Percentiles rank a stretch among this genome's conserved stretches.
These are phyloP conservation scores for Brachionus manjavacas DNA, from an alignment of 1,140 invertebrate species.

Conservation along the genomic window DNA sequence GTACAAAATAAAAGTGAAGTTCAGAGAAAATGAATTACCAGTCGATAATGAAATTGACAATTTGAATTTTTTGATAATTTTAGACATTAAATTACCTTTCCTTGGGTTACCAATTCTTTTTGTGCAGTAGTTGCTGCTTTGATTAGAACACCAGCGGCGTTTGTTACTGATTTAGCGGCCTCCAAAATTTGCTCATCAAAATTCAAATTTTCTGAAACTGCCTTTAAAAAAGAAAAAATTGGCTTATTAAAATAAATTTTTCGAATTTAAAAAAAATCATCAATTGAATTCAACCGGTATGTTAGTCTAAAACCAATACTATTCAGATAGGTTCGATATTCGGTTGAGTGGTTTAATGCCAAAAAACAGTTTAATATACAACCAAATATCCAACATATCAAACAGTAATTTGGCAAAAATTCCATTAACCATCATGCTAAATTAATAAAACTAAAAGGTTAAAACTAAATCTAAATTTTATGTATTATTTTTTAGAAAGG, in stretches of 20 bases:
- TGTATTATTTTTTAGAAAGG: slow-evolving; percentile 45
- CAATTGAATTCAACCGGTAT: not conserved
- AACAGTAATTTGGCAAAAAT: slow-evolving; percentile 26
- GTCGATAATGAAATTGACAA: too few relatives aligned
- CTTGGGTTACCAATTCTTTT: slow-evolving; percentile 79
- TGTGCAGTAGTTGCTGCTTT: slow-evolving; percentile 92
- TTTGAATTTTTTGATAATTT: too few relatives aligned
- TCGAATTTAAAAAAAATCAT: not conserved
- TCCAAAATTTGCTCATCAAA: slow-evolving; percentile 99
- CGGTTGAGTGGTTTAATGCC: slow-evolving; percentile 12
- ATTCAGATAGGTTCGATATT: slow-evolving; percentile 42
- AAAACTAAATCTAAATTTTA: slow-evolving; percentile 42
- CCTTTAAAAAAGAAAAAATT: slow-evolving; percentile 60
- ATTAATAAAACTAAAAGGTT: not conserved
- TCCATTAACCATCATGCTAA: not conserved
- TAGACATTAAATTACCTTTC: slow-evolving; percentile 56
- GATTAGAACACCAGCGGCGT: slow-evolving; percentile 88
- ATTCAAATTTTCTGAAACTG: slow-evolving; percentile 80
- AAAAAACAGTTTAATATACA: slow-evolving; percentile 35
- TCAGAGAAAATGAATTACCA: too few relatives aligned
- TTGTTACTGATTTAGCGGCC: slow-evolving; percentile 93
- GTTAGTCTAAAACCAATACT: slow-evolving; percentile 20
- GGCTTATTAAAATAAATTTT: not conserved
- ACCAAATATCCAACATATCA: slow-evolving; percentile 44
- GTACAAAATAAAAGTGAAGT: too few relatives aligned